Evolutionary conservation across 92 coral and sea anemone genomes (phyloP).

Genomic region (Actinernus sp.): DNA sequence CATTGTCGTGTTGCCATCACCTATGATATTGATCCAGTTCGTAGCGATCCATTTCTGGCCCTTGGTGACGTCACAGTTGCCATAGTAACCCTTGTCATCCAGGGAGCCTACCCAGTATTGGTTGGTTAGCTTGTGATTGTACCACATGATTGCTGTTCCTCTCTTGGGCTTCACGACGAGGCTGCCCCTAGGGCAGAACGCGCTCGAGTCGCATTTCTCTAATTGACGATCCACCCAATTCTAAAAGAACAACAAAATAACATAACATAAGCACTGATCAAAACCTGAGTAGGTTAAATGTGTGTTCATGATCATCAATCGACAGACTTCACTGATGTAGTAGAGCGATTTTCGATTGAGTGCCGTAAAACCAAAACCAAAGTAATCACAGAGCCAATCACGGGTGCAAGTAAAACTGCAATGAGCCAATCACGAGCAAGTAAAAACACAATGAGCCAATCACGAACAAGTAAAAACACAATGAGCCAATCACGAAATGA

Average conservation of each 20-base stretch:
- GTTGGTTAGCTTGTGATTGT: conserved; percentile 70
- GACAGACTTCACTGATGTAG: too few species aligned
- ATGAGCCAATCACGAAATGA: too few species aligned
- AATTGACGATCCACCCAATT: conserved; percentile 71
- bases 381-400: too few species aligned
- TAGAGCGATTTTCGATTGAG: too few species aligned
- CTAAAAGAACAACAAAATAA: conserved; percentile 28
- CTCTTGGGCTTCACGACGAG: conserved; percentile 77
- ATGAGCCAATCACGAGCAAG: too few species aligned
- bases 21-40: conserved; percentile 77
- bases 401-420: too few species aligned
- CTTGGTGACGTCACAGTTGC: conserved; percentile 83
- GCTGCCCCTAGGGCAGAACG: conserved; percentile 65
- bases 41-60: conserved; percentile 89
- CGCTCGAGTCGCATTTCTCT: conserved; percentile 60
- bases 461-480: too few species aligned
- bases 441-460: too few species aligned
- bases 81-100: conserved; percentile 71
- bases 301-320: too few species aligned
- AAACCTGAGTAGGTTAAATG: too few species aligned
- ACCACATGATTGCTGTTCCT: conserved; percentile 85
- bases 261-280: neutral
- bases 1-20: conserved; percentile 71
- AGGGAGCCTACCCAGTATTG: conserved; percentile 80
- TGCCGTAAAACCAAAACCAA: too few species aligned